A percentile compares a stretch with the other conserved stretches of the same genome.
Conservation (phyloP, 2,888 invertebrate species). For the Phalangium opilio region DNA sequence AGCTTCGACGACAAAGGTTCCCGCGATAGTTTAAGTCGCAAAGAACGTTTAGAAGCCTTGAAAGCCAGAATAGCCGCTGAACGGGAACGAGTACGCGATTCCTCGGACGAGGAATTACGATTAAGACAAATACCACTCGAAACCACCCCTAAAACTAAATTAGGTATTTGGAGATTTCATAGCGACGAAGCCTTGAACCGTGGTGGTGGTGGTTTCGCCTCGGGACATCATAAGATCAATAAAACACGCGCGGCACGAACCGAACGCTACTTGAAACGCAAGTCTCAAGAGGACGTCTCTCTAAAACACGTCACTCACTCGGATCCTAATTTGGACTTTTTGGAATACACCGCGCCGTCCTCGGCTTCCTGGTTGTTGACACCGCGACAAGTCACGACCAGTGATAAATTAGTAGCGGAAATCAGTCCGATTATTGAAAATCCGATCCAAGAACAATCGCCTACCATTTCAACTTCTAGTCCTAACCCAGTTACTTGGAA, state of each 20-base stretch:
- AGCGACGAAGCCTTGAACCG: conserved; percentile 13
- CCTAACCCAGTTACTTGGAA: no score
- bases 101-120: conserved; percentile 32
- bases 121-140: background rate
- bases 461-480: no score
- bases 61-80: conserved; percentile 22
- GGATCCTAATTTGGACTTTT: no score
- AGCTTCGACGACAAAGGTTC: conserved; percentile 8
- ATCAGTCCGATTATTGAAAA: no score
- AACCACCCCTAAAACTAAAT: background rate
- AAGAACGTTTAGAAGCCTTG: conserved; percentile 18
- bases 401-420: no score
- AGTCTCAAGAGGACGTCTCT: background rate
- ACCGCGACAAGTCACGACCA: no score
- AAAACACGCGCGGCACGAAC: background rate
- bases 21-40: conserved; percentile 16
- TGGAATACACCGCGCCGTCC: no score
- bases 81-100: conserved; percentile 22
- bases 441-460: no score
- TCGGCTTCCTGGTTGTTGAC: no score
- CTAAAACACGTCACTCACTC: background rate
- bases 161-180: conserved; percentile 8
- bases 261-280: background rate
- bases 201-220: background rate
- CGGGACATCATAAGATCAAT: background rate